phyloP scores from a whole-genome alignment of 2,888 invertebrate species.

The Cerastis leucographa region DNA sequence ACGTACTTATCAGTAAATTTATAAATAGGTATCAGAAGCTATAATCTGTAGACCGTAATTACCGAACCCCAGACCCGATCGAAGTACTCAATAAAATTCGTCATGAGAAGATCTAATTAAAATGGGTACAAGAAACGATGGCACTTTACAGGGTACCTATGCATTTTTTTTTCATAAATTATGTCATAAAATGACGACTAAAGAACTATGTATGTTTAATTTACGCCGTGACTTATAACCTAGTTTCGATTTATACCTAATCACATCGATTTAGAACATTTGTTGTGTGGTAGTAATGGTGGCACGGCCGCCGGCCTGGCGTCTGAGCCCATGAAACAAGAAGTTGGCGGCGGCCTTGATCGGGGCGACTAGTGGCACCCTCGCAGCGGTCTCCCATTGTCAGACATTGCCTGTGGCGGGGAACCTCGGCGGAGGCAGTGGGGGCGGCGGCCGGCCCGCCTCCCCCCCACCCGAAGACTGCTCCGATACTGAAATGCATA shows the following conservation, averaged over 20 bases:
- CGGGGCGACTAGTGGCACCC: slow-evolving; percentile 91
- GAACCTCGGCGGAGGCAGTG: slow-evolving; percentile 95
- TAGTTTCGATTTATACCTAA: slow-evolving; percentile 87
- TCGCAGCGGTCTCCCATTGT: slow-evolving; percentile 93
- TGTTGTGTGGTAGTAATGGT: slow-evolving; percentile 89
- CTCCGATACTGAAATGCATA: slow-evolving; percentile 94
- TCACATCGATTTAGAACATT: slow-evolving; percentile 91
- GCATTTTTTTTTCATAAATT: slow-evolving; percentile 81
- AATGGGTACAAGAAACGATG: slow-evolving; percentile 87
- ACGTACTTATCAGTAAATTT: slow-evolving; percentile 76
- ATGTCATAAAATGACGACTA: slow-evolving; percentile 90
- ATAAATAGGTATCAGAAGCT: slow-evolving; percentile 78
- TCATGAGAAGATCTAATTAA: slow-evolving; percentile 79
- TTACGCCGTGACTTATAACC: slow-evolving; percentile 88
- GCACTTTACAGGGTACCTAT: slow-evolving; percentile 87
- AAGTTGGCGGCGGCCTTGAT: slow-evolving; percentile 93
- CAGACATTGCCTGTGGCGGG: slow-evolving; percentile 94
- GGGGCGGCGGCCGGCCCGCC: slow-evolving; percentile 94
- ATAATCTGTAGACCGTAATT: slow-evolving; percentile 74
- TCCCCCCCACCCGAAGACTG: slow-evolving; percentile 95
- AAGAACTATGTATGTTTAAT: slow-evolving; percentile 83
- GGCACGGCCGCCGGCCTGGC: slow-evolving; percentile 85
- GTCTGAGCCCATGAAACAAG: slow-evolving; percentile 92
- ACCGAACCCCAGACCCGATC: slow-evolving; percentile 48
- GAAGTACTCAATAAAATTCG: slow-evolving; percentile 74